Conservation (phyloP, 2,797 vertebrate genomes). For the Enteromius paludinosus region DNA sequence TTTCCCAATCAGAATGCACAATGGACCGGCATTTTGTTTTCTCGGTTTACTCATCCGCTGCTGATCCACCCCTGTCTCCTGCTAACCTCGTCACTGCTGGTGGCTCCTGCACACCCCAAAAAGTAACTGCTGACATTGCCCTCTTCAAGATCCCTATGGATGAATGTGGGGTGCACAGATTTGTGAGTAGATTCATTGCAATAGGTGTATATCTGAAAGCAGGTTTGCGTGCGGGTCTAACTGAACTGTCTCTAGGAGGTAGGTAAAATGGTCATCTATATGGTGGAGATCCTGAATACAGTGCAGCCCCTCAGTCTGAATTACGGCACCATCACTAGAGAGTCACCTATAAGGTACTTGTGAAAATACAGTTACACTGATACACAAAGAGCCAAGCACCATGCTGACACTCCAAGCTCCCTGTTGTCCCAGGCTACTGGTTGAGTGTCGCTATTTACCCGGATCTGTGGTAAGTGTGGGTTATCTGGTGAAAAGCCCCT, state of each 20-base stretch:
- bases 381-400: background rate
- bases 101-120: constrained; percentile 74
- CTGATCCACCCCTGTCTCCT: constrained; percentile 75
- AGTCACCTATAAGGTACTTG: constrained; percentile 77
- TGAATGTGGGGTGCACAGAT: constrained; percentile 75
- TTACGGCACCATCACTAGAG: constrained; percentile 81
- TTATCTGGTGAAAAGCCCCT: constrained; percentile 79
- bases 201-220: background rate
- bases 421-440: constrained; percentile 71
- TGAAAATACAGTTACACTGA: background rate
- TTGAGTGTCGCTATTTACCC: constrained; percentile 78
- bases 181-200: constrained; percentile 65
- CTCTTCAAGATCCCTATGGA: constrained; percentile 82
- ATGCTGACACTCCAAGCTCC: background rate
- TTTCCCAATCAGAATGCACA: constrained; percentile 77
- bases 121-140: constrained; percentile 72
- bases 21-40: constrained; percentile 82
- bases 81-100: constrained; percentile 69
- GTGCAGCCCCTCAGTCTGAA: constrained; percentile 72
- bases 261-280: constrained; percentile 76
- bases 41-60: constrained; percentile 74
- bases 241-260: constrained; percentile 66
- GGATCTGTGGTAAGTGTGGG: constrained; percentile 69
- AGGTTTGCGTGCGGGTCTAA: background rate
- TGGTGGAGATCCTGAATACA: constrained; percentile 77